Evolutionary conservation across 2,113 vertebrate genomes (phyloP), one percentile per base, ranked within the genome.

Genomic region (Leucoraja erinaceus): DNA sequence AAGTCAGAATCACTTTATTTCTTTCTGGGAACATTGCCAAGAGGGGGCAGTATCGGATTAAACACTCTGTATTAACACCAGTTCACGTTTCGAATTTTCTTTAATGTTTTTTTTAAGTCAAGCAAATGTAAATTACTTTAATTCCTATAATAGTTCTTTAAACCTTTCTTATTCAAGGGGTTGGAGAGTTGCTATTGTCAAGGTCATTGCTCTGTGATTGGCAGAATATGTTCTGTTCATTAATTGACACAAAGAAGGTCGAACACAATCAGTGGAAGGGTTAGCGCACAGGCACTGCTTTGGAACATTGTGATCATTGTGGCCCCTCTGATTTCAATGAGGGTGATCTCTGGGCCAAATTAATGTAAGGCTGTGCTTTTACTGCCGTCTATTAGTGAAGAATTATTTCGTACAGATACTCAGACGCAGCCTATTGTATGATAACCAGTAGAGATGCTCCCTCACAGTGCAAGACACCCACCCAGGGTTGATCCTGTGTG

Each of bases 101-200:
- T 47, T 61, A 4, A 90, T 47, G 47, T 47, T 91, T 25, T 72
- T 1, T 28, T 72, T 25, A 33, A 66, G 68, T 90, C 86, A 22
- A 90, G 31, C 4, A 33, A 38, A 91, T 47, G 66, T 66, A 91
- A 86, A 72, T 91, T 47, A 91, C 66, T 91, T 68, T 70, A 33
- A 91, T 72, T 91, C 88, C 25, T 72, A 72, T 91, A 91, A 91
- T 91, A 72, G 88, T 25, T 20, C 66, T 90, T 68, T 90, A 38
- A 70, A 90, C 20, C 63, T 91, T 91, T 47, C 38, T 72, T 47
- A 91, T 91, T 91, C 88, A 25, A 22, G 66, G 88, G 33, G 66
- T 72, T 90, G 66, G 25, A 68, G 61, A 90, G 86, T 33, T 72
- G 88, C 31, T 10, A 10, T 38, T 70, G 63, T 72, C 5, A 47